phyloP scores from a whole-genome alignment of 2,113 vertebrate genomes.

The Tretioscincus oriximinensis region DNA sequence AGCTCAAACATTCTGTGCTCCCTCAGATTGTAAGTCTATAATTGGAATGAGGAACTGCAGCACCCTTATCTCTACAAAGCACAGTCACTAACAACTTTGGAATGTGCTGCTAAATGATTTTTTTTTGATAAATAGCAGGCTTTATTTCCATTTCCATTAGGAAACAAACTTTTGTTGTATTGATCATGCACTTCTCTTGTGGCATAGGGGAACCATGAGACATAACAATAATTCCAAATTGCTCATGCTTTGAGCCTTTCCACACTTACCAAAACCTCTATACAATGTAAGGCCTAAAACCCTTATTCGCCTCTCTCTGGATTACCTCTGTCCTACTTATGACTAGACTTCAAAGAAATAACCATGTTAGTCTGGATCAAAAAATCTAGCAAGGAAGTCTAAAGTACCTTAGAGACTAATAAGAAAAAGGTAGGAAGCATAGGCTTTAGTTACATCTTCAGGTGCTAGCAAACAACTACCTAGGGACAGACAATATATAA shows the following conservation, averaged over 20 bases:
- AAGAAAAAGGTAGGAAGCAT: no score
- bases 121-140: slow-evolving; percentile 36
- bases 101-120: slow-evolving; percentile 25
- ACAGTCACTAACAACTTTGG: slow-evolving; percentile 21
- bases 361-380: no score
- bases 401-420: no score
- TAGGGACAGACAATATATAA: no score
- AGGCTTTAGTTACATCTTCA: no score
- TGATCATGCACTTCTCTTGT: slow-evolving; percentile 38
- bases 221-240: slow-evolving; percentile 6
- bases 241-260: slow-evolving; percentile 12
- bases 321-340: no score
- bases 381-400: no score
- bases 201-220: slow-evolving; percentile 22
- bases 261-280: no score
- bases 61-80: slow-evolving; percentile 38
- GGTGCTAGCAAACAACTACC: no score
- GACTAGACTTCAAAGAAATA: no score
- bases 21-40: slow-evolving; percentile 39
- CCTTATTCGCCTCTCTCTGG: no score
- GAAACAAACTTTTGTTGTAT: slow-evolving; percentile 43
- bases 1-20: slow-evolving; percentile 34
- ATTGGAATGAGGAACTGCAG: slow-evolving; percentile 23
- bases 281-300: no score
- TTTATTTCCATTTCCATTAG: slow-evolving; percentile 53